A percentile compares a stretch with the other conserved stretches of the same genome.
Conservation (phyloP, 2,797 vertebrate genomes). For the Notolabrus celidotus region DNA sequence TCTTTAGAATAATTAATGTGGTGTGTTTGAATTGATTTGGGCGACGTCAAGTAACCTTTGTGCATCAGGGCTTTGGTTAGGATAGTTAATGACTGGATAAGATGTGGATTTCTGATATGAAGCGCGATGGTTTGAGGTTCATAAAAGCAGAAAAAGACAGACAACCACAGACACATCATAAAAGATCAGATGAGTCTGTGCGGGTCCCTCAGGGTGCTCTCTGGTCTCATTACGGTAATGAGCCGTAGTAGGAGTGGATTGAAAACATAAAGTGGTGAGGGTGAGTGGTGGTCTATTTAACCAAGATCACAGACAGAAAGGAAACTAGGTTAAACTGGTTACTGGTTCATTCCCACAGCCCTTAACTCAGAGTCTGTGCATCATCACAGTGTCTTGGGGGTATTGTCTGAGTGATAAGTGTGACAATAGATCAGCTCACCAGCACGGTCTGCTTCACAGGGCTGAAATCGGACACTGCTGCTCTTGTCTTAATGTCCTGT, state of each 20-base stretch:
- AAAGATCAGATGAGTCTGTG: conserved; percentile 20
- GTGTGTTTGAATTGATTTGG: conserved; percentile 9
- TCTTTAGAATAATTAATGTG: background rate
- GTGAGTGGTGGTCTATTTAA: conserved; percentile 11
- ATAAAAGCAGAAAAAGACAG: background rate
- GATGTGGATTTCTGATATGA: background rate
- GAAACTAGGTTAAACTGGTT: conserved; percentile 27
- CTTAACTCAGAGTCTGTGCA: conserved; percentile 42
- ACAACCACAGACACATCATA: background rate
- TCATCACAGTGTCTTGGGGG: conserved; percentile 44
- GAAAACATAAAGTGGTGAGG: conserved; percentile 12
- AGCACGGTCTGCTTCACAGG: conserved; percentile 88
- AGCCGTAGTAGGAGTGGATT: background rate
- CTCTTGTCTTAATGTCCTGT: conserved; percentile 89
- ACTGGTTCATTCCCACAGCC: conserved; percentile 50
- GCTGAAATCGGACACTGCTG: conserved; percentile 92
- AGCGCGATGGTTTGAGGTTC: background rate
- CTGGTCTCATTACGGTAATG: conserved; percentile 24
- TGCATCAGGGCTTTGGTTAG: background rate
- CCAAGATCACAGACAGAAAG: conserved; percentile 7
- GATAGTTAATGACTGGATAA: background rate
- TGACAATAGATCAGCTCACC: conserved; percentile 78
- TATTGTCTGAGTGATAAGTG: conserved; percentile 44
- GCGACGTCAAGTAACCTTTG: background rate
- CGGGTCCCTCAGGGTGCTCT: background rate